Conservation (phyloP, 1,140 invertebrate species). For the Trypoxylus dichotomus region DNA sequence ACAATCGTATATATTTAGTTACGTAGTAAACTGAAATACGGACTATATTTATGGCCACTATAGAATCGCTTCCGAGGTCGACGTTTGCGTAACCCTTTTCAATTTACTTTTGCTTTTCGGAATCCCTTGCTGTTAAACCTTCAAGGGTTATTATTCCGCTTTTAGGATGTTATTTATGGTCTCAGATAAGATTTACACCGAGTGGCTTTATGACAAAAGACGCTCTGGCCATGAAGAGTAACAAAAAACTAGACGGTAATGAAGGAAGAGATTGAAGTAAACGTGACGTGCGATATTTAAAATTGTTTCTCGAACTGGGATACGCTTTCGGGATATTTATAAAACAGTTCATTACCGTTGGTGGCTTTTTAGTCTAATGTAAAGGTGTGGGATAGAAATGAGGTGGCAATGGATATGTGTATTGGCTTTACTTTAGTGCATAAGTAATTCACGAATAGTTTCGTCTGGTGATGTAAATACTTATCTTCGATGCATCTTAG, state of each 20-base stretch:
- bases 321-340: too few relatives aligned
- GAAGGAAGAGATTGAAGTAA: background rate
- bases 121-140: slow-evolving; percentile 31
- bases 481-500: too few relatives aligned
- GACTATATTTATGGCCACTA: slow-evolving; percentile 40
- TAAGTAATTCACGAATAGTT: too few relatives aligned
- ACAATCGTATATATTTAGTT: slow-evolving; percentile 17
- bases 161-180: slow-evolving; percentile 24
- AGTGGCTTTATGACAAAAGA: slow-evolving; percentile 15
- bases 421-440: background rate
- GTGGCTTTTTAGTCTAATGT: background rate
- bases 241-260: background rate
- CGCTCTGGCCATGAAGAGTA: background rate
- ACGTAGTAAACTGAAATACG: slow-evolving; percentile 38
- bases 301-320: background rate
- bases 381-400: background rate
- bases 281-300: background rate
- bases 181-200: slow-evolving; percentile 9
- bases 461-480: too few relatives aligned
- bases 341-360: background rate
- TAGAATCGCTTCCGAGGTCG: slow-evolving; percentile 36
- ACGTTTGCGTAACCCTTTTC: slow-evolving; percentile 38
- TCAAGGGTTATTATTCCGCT: slow-evolving; percentile 28
- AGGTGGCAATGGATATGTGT: background rate
- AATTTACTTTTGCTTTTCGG: slow-evolving; percentile 34